Evolutionary conservation across 1,140 invertebrate genomes (phyloP).

Genomic region (Drosophila biarmipes): DNA sequence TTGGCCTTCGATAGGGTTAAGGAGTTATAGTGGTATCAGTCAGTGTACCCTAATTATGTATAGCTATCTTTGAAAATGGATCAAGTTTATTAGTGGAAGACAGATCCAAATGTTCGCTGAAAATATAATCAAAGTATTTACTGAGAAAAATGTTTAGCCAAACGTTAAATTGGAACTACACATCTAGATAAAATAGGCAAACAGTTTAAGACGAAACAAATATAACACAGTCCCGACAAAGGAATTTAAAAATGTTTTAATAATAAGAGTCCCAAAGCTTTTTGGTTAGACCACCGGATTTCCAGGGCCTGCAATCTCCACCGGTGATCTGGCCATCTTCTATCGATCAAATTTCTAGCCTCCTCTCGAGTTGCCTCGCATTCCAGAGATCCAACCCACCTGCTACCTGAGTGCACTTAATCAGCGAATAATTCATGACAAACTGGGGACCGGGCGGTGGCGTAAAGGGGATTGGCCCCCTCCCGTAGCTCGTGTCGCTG

Average conservation of each 20-base stretch:
- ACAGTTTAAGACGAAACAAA: too few relatives aligned
- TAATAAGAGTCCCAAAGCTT: not conserved
- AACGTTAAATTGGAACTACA: too few relatives aligned
- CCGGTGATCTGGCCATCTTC: conserved; percentile 5
- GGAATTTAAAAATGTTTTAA: too few relatives aligned
- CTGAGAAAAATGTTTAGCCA: too few relatives aligned
- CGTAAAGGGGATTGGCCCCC: conserved; percentile 6
- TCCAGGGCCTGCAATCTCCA: not conserved
- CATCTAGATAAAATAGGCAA: too few relatives aligned
- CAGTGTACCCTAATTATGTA: not conserved
- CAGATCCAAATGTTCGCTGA: not conserved
- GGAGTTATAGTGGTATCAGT: not conserved
- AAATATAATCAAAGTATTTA: not conserved
- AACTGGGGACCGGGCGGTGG: not conserved
- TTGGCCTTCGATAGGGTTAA: conserved; percentile 3
- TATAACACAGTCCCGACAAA: too few relatives aligned
- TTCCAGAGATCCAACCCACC: conserved; percentile 35
- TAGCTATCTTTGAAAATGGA: not conserved
- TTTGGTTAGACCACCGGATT: not conserved
- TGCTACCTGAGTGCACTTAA: conserved; percentile 47
- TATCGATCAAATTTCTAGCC: conserved; percentile 29
- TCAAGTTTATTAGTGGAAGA: not conserved
- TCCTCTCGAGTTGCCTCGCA: conserved; percentile 20
- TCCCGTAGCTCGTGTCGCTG: conserved; percentile 62
- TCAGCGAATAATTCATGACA: conserved; percentile 45